Evolutionary conservation across 2,113 vertebrate species (phyloP).

Genomic region (Oreotrochilus melanogaster): DNA sequence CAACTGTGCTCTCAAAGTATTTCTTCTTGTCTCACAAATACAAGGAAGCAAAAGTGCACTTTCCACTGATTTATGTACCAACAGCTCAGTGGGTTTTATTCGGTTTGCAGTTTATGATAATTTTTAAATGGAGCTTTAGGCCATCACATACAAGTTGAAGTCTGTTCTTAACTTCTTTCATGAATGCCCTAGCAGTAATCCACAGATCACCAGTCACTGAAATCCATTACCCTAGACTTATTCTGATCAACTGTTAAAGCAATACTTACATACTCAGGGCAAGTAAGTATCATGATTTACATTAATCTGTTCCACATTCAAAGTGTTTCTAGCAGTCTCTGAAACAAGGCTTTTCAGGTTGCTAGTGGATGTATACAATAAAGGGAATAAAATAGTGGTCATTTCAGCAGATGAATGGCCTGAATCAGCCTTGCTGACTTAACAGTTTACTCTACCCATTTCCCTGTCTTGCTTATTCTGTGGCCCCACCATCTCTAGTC

Average conservation of each 20-base stretch:
- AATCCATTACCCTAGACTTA: not conserved
- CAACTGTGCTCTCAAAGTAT: not conserved
- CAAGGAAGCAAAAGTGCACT: not conserved
- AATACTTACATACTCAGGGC: not conserved
- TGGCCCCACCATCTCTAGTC: not conserved
- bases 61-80: not conserved
- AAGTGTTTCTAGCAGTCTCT: not conserved
- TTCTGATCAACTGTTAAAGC: not conserved
- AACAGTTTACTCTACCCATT: not conserved
- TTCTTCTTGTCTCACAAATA: not conserved
- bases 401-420: not conserved
- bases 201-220: not conserved
- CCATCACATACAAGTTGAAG: not conserved
- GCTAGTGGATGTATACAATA: not conserved
- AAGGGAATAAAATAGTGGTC: not conserved
- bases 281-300: not conserved
- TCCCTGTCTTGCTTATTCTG: not conserved
- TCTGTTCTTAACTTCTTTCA: not conserved
- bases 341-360: not conserved
- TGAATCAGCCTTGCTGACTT: not conserved
- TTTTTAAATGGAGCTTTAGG: not conserved
- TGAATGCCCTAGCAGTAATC: not conserved
- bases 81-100: fast-evolving
- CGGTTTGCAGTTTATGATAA: not conserved
- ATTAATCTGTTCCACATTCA: not conserved